Conservation (phyloP, 2,113 vertebrate genomes). For the Oreochromis spilurus region DNA sequence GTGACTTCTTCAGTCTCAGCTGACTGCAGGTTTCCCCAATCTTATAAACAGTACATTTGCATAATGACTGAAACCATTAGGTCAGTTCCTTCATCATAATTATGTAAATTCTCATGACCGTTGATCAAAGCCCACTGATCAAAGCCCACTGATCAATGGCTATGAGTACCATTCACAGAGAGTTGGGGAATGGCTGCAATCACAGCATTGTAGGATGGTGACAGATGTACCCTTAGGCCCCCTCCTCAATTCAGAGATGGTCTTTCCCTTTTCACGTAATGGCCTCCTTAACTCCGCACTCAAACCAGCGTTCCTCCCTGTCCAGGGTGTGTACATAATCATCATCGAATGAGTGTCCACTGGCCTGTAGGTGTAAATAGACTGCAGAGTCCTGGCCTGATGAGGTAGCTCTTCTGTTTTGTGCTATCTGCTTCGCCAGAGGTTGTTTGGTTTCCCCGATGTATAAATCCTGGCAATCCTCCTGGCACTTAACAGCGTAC, state of each 20-base stretch:
- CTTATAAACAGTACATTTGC: neutral
- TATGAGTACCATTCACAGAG: neutral
- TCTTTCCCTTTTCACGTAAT: neutral
- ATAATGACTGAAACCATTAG: neutral
- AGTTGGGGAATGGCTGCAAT: neutral
- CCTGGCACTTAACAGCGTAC: no score
- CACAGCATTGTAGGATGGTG: neutral
- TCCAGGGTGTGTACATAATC: no score
- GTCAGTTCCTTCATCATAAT: neutral
- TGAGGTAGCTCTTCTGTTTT: neutral
- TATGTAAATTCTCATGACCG: neutral
- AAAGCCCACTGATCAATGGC: neutral
- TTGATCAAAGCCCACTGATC: neutral
- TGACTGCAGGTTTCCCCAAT: neutral
- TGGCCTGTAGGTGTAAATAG: no score
- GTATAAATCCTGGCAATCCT: neutral
- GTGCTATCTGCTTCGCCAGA: neutral
- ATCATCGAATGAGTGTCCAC: no score
- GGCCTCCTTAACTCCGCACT: no score
- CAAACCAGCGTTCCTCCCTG: no score
- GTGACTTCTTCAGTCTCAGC: neutral
- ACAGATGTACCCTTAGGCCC: neutral
- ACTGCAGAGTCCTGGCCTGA: no score
- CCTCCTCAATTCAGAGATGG: neutral
- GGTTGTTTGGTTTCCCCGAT: accelerated